Base-by-base conservation (phyloP, 1,140 invertebrate genomes). In the Apis florea region DNA sequence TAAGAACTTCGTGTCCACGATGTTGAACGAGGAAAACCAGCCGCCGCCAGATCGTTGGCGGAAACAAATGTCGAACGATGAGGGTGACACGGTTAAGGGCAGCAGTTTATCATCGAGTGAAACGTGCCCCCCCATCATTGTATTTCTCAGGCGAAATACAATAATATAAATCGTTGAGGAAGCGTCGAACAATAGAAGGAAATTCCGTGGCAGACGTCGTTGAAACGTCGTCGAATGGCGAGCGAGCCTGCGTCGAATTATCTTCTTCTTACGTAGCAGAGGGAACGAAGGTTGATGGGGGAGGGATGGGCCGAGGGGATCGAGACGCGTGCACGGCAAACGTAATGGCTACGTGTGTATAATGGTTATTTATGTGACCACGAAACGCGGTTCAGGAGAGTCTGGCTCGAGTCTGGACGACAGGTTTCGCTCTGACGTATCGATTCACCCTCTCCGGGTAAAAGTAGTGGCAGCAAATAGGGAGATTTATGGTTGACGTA, bases 331-430 rank as follows among this genome's bases (percentile, higher is more conserved):
- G 84, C 73, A 64, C 68, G 70, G 83, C 31, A 89, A 85, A 82
- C 72, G 63, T 86, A 88, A 87, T 81, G 79, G 79, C 40, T 61
- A 67, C 47, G 56, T 82, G 71, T 85, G 68, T 87, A 87, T 89
- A 89, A 89, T 90, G 74, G 89, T 90, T 91, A 91, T 91, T 91
- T 91, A 91, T 89, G 89, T 88, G 83, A 59, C 64, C 66, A 77
- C 75, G 86, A 77, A 86, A 85, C 77, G 82, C 67, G 78, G 69
- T 72, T 31, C 58, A 26, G 59, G 76, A 31, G 51, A 54, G 74
- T 47, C 19, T n/a, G 11, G 54, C 69, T 31, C 61, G 15, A 59
- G 40, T 58, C 49, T 19, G 80, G 54, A 61, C 63, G 26, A 61
- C 58, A 47, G 31, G 49, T n/a, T 40, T 40, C 58, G 17, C 31